Evolutionary conservation across 2,113 vertebrate genomes (phyloP).

Genomic region (Saguinus imperator): DNA sequence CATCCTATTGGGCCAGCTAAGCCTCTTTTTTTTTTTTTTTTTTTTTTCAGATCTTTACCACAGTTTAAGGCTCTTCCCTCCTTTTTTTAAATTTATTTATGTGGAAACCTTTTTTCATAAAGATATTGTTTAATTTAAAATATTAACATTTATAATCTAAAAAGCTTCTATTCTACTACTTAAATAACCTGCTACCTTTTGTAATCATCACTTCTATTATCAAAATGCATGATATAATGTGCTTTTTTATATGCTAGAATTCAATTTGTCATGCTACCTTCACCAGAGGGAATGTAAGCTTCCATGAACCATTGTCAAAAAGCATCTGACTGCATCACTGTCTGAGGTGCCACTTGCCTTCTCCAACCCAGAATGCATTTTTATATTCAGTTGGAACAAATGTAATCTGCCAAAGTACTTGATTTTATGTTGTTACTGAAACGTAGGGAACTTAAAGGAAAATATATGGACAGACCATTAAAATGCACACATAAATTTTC

Average conservation of each 20-base stretch:
- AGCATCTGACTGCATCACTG: not conserved
- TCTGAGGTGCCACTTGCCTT: not conserved
- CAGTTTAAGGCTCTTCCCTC: not conserved
- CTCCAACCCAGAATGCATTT: not conserved
- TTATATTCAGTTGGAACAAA: not conserved
- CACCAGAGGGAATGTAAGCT: not conserved
- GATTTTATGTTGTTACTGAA: constrained; percentile 25
- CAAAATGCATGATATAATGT: not conserved
- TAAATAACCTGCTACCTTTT: not conserved
- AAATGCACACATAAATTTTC: not conserved
- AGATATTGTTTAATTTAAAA: not conserved
- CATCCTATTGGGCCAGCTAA: not conserved
- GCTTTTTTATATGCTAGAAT: not conserved
- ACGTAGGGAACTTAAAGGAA: not conserved
- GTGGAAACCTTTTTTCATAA: not conserved
- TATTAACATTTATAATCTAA: not conserved
- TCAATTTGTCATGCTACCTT: not conserved
- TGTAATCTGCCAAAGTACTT: not conserved
- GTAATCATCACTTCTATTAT: not conserved
- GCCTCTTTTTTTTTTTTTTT: not conserved
- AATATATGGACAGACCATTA: not conserved
- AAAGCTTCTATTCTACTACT: not conserved
- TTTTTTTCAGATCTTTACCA: not conserved
- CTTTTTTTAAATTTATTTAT: not conserved
- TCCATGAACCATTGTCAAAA: not conserved